phyloP scores from a whole-genome alignment of 1,140 invertebrate species.

The Cataglyphis hispanica region DNA sequence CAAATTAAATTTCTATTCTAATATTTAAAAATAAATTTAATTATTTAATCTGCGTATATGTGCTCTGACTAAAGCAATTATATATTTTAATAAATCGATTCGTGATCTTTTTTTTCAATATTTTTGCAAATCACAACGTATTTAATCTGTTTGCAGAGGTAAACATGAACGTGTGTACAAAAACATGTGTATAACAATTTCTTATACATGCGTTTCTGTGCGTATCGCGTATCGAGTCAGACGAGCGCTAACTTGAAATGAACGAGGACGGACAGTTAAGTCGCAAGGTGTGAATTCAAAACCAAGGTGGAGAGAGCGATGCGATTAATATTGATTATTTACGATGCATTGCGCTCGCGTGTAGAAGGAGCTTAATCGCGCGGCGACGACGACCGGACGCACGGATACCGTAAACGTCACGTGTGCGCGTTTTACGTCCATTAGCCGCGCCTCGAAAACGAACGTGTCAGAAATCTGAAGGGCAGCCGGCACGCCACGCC shows the following conservation, averaged over 20 bases:
- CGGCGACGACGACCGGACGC: not conserved
- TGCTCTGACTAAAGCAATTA: not conserved
- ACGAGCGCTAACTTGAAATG: slow-evolving; percentile 55
- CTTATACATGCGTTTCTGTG: not conserved
- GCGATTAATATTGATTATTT: slow-evolving; percentile 69
- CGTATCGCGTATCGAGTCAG: slow-evolving; percentile 7
- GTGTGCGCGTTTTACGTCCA: slow-evolving; percentile 52
- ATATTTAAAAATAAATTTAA: slow-evolving; percentile 1
- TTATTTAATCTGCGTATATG: not conserved
- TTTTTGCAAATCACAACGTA: slow-evolving; percentile 25
- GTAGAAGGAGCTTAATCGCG: not conserved
- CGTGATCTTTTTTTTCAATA: not conserved
- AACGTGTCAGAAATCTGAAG: slow-evolving; percentile 61
- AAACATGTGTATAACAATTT: slow-evolving; percentile 5
- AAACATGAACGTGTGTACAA: not conserved
- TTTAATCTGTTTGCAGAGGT: not conserved
- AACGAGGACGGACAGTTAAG: slow-evolving; percentile 6
- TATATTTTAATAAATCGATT: not conserved
- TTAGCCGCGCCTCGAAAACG: slow-evolving; percentile 57
- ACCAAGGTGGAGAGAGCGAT: slow-evolving; percentile 33
- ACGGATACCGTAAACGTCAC: slow-evolving; percentile 47
- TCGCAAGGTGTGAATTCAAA: slow-evolving; percentile 62
- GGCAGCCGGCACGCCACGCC: slow-evolving; percentile 21
- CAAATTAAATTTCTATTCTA: not conserved
- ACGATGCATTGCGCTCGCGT: not conserved